A percentile compares a stretch with the other conserved stretches of the same genome.
Evolutionary conservation across 1,140 invertebrate species (phyloP).

Genomic region (Papilio aristodemus): DNA sequence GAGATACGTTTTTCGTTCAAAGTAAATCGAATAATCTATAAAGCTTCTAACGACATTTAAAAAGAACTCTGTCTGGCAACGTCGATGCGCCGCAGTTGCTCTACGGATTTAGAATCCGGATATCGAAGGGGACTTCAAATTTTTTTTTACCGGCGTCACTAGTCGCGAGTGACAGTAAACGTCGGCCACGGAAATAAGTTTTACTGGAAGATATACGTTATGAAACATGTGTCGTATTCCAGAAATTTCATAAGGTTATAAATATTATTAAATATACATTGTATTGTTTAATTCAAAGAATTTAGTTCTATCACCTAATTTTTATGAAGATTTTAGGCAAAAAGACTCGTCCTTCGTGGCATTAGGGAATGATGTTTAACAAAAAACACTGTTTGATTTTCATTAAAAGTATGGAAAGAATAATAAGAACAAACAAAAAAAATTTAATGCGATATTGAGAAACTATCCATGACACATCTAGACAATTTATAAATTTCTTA

Average conservation of each 20-base stretch:
- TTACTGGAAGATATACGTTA: conserved; percentile 33
- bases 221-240: too few relatives aligned
- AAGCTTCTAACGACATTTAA: not conserved
- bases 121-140: conserved; percentile 57
- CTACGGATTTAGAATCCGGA: conserved; percentile 69
- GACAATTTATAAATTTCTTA: conserved; percentile 31
- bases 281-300: too few relatives aligned
- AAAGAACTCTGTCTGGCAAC: conserved; percentile 39
- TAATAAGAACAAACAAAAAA: too few relatives aligned
- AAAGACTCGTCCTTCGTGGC: too few relatives aligned
- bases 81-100: conserved; percentile 45
- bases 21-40: conserved; percentile 20
- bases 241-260: too few relatives aligned
- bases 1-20: conserved; percentile 3
- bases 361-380: too few relatives aligned
- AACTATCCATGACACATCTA: conserved; percentile 38
- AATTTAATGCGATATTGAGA: too few relatives aligned
- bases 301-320: too few relatives aligned
- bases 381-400: too few relatives aligned
- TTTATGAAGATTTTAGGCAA: too few relatives aligned
- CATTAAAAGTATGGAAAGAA: too few relatives aligned
- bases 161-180: conserved; percentile 41
- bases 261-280: too few relatives aligned
- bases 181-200: conserved; percentile 37
- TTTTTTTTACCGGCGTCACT: conserved; percentile 61